Base-by-base conservation (phyloP, 2,888 invertebrate species). In the Trachelus tabidus region DNA sequence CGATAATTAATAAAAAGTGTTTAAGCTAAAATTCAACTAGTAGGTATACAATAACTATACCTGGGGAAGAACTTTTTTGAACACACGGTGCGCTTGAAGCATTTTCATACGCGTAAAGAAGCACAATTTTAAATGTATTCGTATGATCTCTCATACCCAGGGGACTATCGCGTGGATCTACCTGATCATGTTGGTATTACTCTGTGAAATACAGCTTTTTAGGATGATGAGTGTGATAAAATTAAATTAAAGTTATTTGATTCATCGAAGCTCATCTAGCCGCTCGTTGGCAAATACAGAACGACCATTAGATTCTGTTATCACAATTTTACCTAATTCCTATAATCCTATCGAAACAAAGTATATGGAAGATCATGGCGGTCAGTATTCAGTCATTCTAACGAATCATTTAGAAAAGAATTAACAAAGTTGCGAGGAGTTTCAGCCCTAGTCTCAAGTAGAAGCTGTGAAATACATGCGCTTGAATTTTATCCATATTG, bases 1-100 rank as follows among this genome's bases (percentile, higher is more conserved):
- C 80, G 82, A 83, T 83, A 80, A 83, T 73, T 83, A 84, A 84
- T 84, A 84, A 84, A 85, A 56, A 82, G 78, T 74, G n/a, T 79
- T 80, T 83, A 82, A 83, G 80, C 75, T 75, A 69, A 80, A 79
- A 80, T 81, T 79, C 56, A 76, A 78, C 79, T 81, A 85, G 30
- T 56, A 56, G 56, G 56, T 56, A 56, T 56, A 56, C 6, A 23
- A 23, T 23, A 56, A 56, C 56, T 56, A 9, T 56, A 56, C 23
- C 56, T 56, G 15, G 23, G 23, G 23, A 56, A 56, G 56, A 56
- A 9, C 56, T 56, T 56, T 56, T 56, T 23, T 9, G 56, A 9
- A 56, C 56, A 56, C 23, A 56, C 23, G 56, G 56, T 56, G 23
- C 9, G 56, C 23, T 56, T 56, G 23, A 23, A 56, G 56, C 56